Percentiles rank a stretch among this genome's conserved stretches.
Evolutionary conservation across 2,888 invertebrate genomes (phyloP).

Genomic region (Cremastinae sp.): DNA sequence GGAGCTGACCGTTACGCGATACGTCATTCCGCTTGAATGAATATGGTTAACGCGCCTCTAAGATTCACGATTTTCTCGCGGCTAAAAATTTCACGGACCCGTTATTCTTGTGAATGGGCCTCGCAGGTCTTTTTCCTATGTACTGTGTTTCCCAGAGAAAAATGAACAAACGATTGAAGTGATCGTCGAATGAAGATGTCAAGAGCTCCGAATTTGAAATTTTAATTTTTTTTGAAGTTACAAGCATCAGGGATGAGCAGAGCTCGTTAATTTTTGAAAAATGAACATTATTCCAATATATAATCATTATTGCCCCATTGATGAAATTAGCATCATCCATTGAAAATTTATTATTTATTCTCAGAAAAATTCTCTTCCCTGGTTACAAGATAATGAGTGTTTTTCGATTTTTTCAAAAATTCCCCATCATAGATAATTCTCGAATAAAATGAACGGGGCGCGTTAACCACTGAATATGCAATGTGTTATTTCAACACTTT

Average conservation of each 20-base stretch:
- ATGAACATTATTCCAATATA: no score
- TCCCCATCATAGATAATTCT: no score
- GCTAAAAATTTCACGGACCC: conserved; percentile 67
- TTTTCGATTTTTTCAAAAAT: no score
- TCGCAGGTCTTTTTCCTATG: neutral
- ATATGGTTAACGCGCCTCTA: neutral
- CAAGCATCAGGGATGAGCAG: no score
- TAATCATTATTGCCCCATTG: no score
- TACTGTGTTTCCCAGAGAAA: conserved; percentile 16
- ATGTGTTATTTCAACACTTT: conserved; percentile 77
- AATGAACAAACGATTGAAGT: neutral
- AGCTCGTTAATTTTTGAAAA: no score
- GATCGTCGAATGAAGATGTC: neutral
- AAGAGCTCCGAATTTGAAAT: neutral
- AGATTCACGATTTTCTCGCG: conserved; percentile 1
- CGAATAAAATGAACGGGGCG: conserved; percentile 10
- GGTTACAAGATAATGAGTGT: no score
- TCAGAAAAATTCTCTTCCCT: no score
- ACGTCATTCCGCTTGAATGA: conserved; percentile 15
- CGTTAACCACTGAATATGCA: conserved; percentile 67
- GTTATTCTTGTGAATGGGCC: conserved; percentile 65
- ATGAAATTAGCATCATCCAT: no score
- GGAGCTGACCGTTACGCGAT: conserved; percentile 26
- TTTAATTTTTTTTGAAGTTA: neutral
- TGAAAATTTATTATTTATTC: no score